Base-by-base conservation (phyloP, 1,140 invertebrate genomes). In the Brachionus sp. region DNA sequence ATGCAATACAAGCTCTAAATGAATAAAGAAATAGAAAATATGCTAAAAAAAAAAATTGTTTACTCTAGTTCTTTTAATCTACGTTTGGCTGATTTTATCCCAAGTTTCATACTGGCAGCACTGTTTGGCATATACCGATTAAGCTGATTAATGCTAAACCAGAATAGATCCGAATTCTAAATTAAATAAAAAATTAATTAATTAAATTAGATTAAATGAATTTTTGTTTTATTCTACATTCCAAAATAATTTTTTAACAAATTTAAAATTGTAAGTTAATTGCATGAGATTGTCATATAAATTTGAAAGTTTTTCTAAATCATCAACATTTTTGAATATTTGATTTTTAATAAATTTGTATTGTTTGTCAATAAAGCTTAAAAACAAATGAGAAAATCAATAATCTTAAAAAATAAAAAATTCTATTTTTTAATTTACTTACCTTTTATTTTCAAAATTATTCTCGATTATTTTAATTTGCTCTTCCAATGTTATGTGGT, bases 1-100 rank as follows among this genome's bases (percentile, higher is more conserved):
- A 62, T 3, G 50, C 77, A n/a, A 80, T 80, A 33, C 25, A 80
- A 10, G 16, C 13, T 29, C 77, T 80, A n/a, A 37, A 70, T 29
- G 29, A 29, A 29, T 29, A 29, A 29, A 29, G n/a, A 70, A 66
- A 23, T n/a, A 5, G 25, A 6, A 66, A 29, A 35, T 70, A 70
- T 5, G 13, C 3, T 2, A 37, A 70, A 39, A 39, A 35, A 6
- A 10, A 50, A 13, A 23, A 57, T 13, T 57, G 0, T 13, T 12
- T 80, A 80, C 77, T 80, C 77, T 2, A 80, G 19, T 62, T 80
- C 77, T 80, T 80, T 80, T 50, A 80, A 9, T 80, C 77, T 33
- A 7, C 77, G 33, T 80, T 29, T 37, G 33, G 23, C 77, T 16
- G 77, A 80, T 13, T 3, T 62, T 35, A 33, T 35, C 0, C 39